Evolutionary conservation across 1,140 invertebrate species (phyloP).

Genomic region (Thalassaphorura encarpata): DNA sequence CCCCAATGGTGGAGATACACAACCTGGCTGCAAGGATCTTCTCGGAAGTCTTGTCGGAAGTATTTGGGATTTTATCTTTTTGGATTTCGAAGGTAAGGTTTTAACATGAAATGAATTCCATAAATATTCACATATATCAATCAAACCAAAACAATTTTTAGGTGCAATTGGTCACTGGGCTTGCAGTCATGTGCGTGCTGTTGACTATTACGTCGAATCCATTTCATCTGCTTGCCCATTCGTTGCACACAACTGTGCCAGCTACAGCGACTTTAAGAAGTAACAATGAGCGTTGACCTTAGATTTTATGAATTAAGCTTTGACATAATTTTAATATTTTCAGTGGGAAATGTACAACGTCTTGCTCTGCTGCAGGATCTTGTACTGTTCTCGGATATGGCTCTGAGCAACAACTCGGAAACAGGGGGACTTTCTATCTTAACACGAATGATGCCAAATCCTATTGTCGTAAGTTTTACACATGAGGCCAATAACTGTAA

Average conservation of each 20-base stretch:
- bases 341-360: slow-evolving; percentile 19
- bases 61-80: slow-evolving; percentile 14
- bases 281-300: slow-evolving; percentile 4
- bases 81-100: slow-evolving; percentile 10
- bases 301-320: neutral
- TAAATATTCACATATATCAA: neutral
- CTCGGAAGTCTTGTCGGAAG: slow-evolving; percentile 12
- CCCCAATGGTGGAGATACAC: slow-evolving; percentile 20
- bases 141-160: neutral
- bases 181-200: slow-evolving; percentile 24
- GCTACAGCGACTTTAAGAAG: slow-evolving; percentile 10
- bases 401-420: neutral
- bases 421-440: slow-evolving; percentile 16
- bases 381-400: slow-evolving; percentile 19
- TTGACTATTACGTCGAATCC: slow-evolving; percentile 22
- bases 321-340: neutral
- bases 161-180: slow-evolving; percentile 13
- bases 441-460: slow-evolving; percentile 5
- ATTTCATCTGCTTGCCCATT: slow-evolving; percentile 16
- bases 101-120: neutral
- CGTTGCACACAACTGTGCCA: slow-evolving; percentile 14
- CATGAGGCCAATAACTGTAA: neutral
- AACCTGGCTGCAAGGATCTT: slow-evolving; percentile 23
- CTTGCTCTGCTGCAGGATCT: slow-evolving; percentile 1
- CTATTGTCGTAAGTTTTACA: slow-evolving; percentile 17